These are phyloP conservation scores for Neosilurus mollespiculum DNA, from an alignment of 2,797 vertebrate genomes.

Conservation along the genomic window DNA sequence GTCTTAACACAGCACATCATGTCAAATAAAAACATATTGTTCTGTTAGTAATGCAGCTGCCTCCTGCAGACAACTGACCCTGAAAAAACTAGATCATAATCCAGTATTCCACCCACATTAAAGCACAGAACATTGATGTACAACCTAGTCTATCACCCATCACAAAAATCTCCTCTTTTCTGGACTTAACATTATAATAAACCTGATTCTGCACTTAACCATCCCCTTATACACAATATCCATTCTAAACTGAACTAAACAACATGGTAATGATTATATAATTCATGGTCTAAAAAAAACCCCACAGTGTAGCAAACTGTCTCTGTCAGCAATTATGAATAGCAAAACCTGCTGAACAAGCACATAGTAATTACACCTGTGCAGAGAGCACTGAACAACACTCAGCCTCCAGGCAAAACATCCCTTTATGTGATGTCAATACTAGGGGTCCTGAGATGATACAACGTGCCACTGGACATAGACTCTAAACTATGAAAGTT, in stretches of 20 bases:
- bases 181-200: not conserved
- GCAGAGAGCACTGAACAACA: not conserved
- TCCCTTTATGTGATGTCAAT: not conserved
- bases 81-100: not conserved
- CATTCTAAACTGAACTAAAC: not conserved
- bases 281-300: not conserved
- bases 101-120: not conserved
- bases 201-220: not conserved
- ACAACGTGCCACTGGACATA: not conserved
- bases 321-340: not conserved
- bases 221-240: not conserved
- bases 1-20: not conserved
- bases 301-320: not conserved
- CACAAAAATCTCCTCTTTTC: not conserved
- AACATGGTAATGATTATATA: not conserved
- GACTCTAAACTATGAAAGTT: not conserved
- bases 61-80: constrained; percentile 8
- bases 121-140: not conserved
- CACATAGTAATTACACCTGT: constrained; percentile 25
- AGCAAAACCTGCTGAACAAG: constrained; percentile 14
- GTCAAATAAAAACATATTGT: not conserved
- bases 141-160: not conserved
- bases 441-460: not conserved
- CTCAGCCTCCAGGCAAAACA: not conserved
- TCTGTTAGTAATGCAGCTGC: not conserved